Conservation (phyloP, 2,888 invertebrate genomes). For the Nymphalis polychloros region DNA sequence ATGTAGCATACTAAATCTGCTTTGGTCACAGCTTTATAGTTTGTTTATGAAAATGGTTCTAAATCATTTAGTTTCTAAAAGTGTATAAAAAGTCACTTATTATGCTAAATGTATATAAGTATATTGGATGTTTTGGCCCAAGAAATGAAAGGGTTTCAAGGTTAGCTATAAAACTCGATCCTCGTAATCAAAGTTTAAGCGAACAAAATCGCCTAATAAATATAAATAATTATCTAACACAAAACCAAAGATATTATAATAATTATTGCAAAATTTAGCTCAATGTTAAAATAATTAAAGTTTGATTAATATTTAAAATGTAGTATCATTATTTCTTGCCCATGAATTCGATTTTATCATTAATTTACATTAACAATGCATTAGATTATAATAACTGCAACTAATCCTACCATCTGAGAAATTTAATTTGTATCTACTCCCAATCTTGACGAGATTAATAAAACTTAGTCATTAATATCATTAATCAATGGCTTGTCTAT, state of each 20-base stretch:
- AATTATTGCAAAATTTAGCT: constrained; percentile 1
- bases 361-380: constrained; percentile 25
- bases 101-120: too few species aligned
- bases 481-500: constrained; percentile 72
- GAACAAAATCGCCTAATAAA: neutral
- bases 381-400: constrained; percentile 23
- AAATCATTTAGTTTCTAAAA: too few species aligned
- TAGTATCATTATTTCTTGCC: constrained; percentile 24
- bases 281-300: constrained; percentile 7
- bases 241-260: constrained; percentile 1
- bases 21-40: too few species aligned
- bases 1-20: too few species aligned
- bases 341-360: constrained; percentile 28
- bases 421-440: constrained; percentile 43
- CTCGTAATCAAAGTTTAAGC: neutral
- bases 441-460: constrained; percentile 40
- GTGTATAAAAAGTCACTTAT: too few species aligned
- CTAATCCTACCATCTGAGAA: constrained; percentile 38
- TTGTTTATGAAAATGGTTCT: too few species aligned
- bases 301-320: constrained; percentile 5
- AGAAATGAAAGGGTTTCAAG: neutral
- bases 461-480: constrained; percentile 55
- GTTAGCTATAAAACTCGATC: neutral
- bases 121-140: neutral
- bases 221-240: neutral